A percentile compares a stretch with the other conserved stretches of the same genome.
Evolutionary conservation across 2,797 vertebrate genomes (phyloP).

Genomic region (Notolabrus celidotus): DNA sequence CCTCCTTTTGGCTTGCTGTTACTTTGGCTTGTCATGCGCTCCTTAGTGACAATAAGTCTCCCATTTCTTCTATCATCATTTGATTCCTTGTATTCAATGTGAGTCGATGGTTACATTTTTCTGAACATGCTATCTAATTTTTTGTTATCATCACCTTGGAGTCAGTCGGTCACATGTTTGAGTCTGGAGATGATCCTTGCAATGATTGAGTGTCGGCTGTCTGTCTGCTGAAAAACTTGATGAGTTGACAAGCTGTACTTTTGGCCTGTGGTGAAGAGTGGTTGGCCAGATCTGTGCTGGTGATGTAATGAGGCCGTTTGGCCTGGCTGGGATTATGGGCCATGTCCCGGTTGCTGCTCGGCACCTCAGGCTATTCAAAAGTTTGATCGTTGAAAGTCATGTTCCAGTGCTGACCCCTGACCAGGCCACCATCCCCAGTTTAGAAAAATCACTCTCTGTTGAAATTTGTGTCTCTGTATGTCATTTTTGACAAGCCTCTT

Average conservation of each 20-base stretch:
- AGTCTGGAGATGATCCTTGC: neutral
- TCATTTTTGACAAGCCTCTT: neutral
- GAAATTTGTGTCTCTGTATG: neutral
- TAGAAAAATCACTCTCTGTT: slow-evolving; percentile 6
- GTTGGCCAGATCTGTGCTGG: slow-evolving; percentile 13
- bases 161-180: neutral
- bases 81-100: neutral
- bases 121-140: neutral
- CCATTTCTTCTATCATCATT: slow-evolving; percentile 16
- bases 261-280: slow-evolving; percentile 20
- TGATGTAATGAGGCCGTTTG: slow-evolving; percentile 60
- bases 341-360: slow-evolving; percentile 2
- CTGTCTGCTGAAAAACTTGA: slow-evolving; percentile 38
- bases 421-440: neutral
- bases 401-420: slow-evolving; percentile 4
- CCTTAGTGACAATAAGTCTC: slow-evolving; percentile 45
- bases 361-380: neutral
- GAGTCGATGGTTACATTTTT: neutral
- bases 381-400: slow-evolving; percentile 14
- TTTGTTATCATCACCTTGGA: neutral
- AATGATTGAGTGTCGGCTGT: neutral
- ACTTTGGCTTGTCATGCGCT: slow-evolving; percentile 65
- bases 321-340: slow-evolving; percentile 9
- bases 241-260: slow-evolving; percentile 44
- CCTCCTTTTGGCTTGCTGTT: slow-evolving; percentile 42